Evolutionary conservation across 2,888 invertebrate species (phyloP), one percentile per base, ranked within the genome.

Genomic region (Achlya flavicornis): DNA sequence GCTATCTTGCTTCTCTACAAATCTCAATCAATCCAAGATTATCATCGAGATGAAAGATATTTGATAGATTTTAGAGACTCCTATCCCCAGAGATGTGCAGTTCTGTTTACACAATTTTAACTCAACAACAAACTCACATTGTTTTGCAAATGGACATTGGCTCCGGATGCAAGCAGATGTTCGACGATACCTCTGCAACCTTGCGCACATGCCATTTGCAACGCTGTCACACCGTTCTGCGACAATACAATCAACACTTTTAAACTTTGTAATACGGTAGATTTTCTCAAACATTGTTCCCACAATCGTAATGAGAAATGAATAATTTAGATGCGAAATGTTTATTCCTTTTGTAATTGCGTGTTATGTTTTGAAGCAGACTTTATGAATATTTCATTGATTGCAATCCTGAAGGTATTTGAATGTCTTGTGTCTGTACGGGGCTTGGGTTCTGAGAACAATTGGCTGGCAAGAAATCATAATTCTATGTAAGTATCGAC

Each of bases 151-250:
- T 96, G 95, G 26, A 96, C 93, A 72, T 94, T 92, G 61, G 95
- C 95, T 10, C 95, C 95, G 73, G 94, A 94, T 66, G 95, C 94
- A 46, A 96, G 92, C 70, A 96, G 90, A 74, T 95, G 94, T 73
- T 96, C 96, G 58, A 95, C 94, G 76, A 96, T 96, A 48, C 96
- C 96, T 48, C 95, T 92, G 81, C 96, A 96, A 41, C 96, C 96
- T 76, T 96, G 94, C 67, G 95, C 95, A 74, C 96, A 95, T 16
- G 96, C 96, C 82, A 96, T 94, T 81, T 96, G 96, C 66, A 96
- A 88, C 0, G 96, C 94, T 4, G 96, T 96, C 73, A 95, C 95
- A 19, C 96, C 96, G 83, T 95, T 95, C 96, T 96, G 89, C 32
- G 72, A 69, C 67, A 41, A 68, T 14, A 35, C 41, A 43, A 58